Conservation (phyloP, 2,797 vertebrate species). For the Periparus ater region DNA sequence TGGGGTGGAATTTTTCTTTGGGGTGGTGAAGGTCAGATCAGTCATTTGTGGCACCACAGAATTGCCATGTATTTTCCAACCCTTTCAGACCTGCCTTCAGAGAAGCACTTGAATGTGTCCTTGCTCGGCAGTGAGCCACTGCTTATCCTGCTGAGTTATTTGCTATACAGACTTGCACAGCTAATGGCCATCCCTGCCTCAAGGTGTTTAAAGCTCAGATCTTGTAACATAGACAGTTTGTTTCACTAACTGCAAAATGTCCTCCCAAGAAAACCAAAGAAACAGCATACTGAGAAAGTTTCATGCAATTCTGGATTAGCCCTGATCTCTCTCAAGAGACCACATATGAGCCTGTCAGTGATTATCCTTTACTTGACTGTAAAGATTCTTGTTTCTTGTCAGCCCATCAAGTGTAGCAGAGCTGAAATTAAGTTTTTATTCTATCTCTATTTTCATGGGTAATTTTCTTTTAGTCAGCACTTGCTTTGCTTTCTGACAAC, state of each 20-base stretch:
- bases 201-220: background rate
- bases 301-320: background rate
- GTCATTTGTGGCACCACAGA: background rate
- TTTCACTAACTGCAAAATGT: background rate
- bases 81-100: background rate
- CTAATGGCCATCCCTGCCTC: background rate
- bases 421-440: background rate
- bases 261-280: background rate
- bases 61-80: background rate
- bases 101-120: background rate
- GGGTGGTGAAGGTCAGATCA: background rate
- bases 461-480: background rate
- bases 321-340: background rate
- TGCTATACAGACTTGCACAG: background rate
- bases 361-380: background rate
- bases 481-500: background rate
- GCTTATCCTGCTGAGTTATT: background rate
- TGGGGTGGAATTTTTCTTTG: background rate
- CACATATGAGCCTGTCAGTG: background rate
- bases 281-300: background rate
- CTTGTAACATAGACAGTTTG: background rate
- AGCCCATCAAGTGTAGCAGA: background rate
- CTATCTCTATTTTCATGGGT: background rate
- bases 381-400: background rate
- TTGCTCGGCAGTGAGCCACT: rapidly evolving